Evolutionary conservation across 2,888 invertebrate species (phyloP), one percentile per base, ranked within the genome.

Genomic region (Rapana venosa): DNA sequence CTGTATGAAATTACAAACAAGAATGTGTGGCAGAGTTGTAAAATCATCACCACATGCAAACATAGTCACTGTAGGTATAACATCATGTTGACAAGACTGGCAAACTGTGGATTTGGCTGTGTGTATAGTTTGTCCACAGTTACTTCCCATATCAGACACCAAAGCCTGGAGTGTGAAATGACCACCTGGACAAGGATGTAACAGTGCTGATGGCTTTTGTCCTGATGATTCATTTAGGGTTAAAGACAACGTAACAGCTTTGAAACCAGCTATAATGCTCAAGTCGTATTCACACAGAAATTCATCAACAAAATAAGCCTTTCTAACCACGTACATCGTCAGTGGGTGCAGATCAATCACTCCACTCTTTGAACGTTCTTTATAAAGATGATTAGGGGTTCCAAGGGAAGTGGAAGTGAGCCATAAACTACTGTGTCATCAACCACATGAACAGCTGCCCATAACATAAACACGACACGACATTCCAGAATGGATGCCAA

Each of bases 1-100:
- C 20, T 74, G 74, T 13, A 91, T 92, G 91, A 94, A 95, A 90
- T 95, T 95, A 92, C 95, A 95, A 11, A 88, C 88, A 30, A 88
- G 61, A 11, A 81, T 88, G 81, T 88, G 79, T 1, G 47, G 58
- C 36, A 88, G 6, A 0, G 88, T 81, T 11, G n/a, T 30, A 17
- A 17, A 32, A n/a, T 58, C 56, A 56, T 88, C 88, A n/a, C 58
- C 79, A 35, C 79, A 79, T 32, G 32, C 22, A 32, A 88, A 88
- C 88, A 88, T 79, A 11, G 0, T 15, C 2, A 36, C 58, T 11
- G 0, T n/a, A 0, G 26, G n/a, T 5, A 4, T 17, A 22, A 6
- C 26, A 66, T 66, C 20, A 2, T 66, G 66, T 66, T 22, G 17
- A 66, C 66, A 17, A 66, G 66, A 17, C 17, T 17, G 17, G 17